Evolutionary conservation across 1,140 invertebrate genomes (phyloP).

Genomic region (Leptinotarsa defecta): DNA sequence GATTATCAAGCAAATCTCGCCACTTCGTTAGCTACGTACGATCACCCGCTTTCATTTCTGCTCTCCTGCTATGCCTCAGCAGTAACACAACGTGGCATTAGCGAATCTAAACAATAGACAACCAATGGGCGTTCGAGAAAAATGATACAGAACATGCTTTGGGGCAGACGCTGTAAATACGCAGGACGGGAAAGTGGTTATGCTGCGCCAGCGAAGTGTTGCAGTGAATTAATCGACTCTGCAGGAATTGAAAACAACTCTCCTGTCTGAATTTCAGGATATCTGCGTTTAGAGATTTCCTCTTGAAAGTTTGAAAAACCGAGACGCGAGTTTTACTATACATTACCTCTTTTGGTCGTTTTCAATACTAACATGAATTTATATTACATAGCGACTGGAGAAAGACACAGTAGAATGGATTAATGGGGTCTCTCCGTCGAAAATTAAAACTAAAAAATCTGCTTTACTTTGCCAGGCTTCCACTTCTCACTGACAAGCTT

Average conservation of each 20-base stretch:
- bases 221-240: neutral
- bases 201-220: neutral
- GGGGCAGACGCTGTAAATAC: neutral
- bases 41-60: neutral
- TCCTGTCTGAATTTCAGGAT: too few species aligned
- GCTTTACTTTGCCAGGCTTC: too few species aligned
- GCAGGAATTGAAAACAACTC: neutral
- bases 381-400: too few species aligned
- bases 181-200: neutral
- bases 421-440: too few species aligned
- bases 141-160: neutral
- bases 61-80: neutral
- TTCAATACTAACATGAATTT: too few species aligned
- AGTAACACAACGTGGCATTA: constrained; percentile 18
- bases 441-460: too few species aligned
- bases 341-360: too few species aligned
- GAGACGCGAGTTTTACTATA: too few species aligned
- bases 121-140: neutral
- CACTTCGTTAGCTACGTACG: neutral
- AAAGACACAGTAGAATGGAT: too few species aligned
- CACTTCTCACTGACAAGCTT: too few species aligned
- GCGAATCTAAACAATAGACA: constrained; percentile 16
- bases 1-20: neutral
- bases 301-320: too few species aligned
- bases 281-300: too few species aligned